These are phyloP conservation scores for Piprites chloris DNA, from an alignment of 2,113 vertebrate genomes.

Conservation along the genomic window DNA sequence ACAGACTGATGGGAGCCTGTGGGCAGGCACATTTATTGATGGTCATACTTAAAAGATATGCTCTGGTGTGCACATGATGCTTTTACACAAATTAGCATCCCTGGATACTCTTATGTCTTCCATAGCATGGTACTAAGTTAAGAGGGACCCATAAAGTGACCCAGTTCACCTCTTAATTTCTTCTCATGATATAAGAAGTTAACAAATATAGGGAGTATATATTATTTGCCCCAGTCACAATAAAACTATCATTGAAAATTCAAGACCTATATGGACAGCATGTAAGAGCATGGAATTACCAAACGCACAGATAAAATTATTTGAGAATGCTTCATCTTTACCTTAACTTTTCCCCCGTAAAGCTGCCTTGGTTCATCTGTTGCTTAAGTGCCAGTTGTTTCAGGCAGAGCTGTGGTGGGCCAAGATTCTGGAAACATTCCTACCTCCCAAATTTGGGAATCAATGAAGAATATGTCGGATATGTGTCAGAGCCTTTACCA, in stretches of 20 bases:
- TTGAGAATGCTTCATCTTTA: constrained; percentile 16
- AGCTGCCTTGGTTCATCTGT: constrained; percentile 28
- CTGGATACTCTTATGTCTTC: background rate
- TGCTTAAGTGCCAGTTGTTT: background rate
- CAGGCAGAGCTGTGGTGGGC: background rate
- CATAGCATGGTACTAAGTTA: background rate
- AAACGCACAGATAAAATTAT: background rate
- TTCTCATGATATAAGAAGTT: background rate
- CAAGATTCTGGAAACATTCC: background rate
- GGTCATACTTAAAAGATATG: background rate
- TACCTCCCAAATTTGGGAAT: background rate
- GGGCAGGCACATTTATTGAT: background rate
- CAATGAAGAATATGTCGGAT: background rate
- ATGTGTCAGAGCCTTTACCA: background rate
- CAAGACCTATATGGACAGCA: background rate
- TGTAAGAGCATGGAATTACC: constrained; percentile 11
- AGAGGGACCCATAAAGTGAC: background rate
- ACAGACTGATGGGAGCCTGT: background rate
- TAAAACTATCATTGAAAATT: background rate
- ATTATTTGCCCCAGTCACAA: background rate
- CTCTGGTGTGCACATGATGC: background rate
- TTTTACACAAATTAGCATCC: background rate
- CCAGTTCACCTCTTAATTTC: background rate
- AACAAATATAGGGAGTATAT: background rate
- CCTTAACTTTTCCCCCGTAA: background rate